Conservation (phyloP, 2,888 invertebrate species). For the Polyploca ridens region DNA sequence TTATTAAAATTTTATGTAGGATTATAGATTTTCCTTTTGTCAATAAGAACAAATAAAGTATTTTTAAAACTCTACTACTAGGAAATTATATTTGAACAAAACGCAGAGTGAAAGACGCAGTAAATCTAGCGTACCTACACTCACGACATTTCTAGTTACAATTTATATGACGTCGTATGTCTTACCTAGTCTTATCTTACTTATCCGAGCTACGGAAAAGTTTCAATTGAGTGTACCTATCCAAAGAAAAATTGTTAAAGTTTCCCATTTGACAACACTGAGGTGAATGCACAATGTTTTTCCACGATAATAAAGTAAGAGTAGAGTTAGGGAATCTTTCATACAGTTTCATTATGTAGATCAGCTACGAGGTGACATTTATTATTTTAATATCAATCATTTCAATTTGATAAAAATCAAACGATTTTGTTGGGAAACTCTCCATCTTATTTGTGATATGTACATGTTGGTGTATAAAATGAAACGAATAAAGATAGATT, state of each 20-base stretch:
- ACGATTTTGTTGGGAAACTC: no score
- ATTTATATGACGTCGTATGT: constrained; percentile 41
- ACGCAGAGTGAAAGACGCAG: background rate
- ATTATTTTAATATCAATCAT: no score
- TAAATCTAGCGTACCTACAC: background rate
- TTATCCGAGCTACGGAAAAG: constrained; percentile 44
- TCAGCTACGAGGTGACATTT: constrained; percentile 29
- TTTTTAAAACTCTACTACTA: background rate
- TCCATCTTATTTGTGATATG: no score
- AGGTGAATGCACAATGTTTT: constrained; percentile 42
- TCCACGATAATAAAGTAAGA: constrained; percentile 35
- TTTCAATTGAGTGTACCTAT: constrained; percentile 52
- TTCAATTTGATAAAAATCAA: no score
- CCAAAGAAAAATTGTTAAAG: constrained; percentile 53
- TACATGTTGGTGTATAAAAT: no score
- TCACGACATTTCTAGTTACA: constrained; percentile 32
- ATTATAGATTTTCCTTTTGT: no score
- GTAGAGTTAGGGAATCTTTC: constrained; percentile 21
- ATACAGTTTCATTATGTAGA: constrained; percentile 41
- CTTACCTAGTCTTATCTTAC: constrained; percentile 44
- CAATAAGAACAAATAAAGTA: no score
- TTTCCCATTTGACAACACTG: constrained; percentile 44
- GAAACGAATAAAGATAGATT: no score
- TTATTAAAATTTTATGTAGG: no score
- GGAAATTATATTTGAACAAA: background rate